Evolutionary conservation across 2,113 vertebrate genomes (phyloP), one percentile per base, ranked within the genome.

Genomic region (Chauna torquata): DNA sequence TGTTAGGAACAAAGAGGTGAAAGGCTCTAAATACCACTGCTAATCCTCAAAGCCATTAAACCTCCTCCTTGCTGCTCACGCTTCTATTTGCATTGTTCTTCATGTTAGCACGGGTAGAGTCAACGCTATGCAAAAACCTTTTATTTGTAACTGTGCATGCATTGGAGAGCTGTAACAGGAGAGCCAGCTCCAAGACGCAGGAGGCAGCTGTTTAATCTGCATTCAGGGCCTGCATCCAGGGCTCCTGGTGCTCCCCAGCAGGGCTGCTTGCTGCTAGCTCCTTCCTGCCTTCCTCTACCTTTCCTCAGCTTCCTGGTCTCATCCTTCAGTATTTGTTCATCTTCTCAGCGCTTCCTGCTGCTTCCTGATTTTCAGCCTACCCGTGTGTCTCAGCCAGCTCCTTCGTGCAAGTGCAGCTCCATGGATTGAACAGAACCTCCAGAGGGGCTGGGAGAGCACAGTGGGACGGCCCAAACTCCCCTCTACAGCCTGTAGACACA

Each of bases 1-100:
- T 88, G 86, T 76, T 82, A 69, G 86, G 54, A 95, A 91, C 54
- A 85, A 81, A 84, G 83, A 96, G 91, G 94, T 91, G 92, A 94
- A 94, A 95, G 42, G 78, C 81, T 94, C 62, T 90, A 92, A 92
- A 87, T 85, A 66, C 78, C 1, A 0, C 71, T 81, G 77, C 81
- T 92, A 95, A 94, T 88, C 78, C 91, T 71, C 78, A 92, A 82
- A 95, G 94, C 91, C 91, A 94, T 94, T 91, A 96, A 94, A 94
- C 70, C 68, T 54, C 75, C 28, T 85, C 81, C 89, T 91, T 22
- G 42, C 44, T 94, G 94, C 69, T 95, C 76, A 52, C 0, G 0
- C 77, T 94, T 87, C 86, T 87, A 55, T 94, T 94, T 89, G 86
- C 58, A 91, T 95, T 91, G 81, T 82, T 81, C 58, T 70, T 90